Evolutionary conservation across 1,140 invertebrate species (phyloP).

Genomic region (Papilio xuthus): DNA sequence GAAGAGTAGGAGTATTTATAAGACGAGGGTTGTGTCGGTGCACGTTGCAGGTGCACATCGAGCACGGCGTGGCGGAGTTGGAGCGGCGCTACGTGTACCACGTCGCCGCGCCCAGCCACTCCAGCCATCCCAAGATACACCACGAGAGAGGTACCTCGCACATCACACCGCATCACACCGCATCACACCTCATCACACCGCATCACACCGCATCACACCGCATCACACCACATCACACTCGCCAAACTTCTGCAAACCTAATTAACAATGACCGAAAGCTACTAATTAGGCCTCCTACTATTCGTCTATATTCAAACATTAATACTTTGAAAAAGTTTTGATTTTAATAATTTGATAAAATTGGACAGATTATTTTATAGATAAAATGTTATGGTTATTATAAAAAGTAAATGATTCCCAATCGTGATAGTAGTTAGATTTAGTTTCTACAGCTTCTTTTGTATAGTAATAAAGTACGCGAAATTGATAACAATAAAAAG

Average conservation of each 20-base stretch:
- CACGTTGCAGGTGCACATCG: slow-evolving; percentile 63
- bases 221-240: too few relatives aligned
- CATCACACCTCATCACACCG: too few relatives aligned
- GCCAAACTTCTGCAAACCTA: too few relatives aligned
- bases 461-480: slow-evolving; percentile 28
- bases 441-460: slow-evolving; percentile 25
- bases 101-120: slow-evolving; percentile 80
- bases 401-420: too few relatives aligned
- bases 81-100: slow-evolving; percentile 85
- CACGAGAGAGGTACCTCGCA: slow-evolving; percentile 71
- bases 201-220: too few relatives aligned
- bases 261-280: neutral
- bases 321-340: too few relatives aligned
- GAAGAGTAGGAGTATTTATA: too few relatives aligned
- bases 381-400: neutral
- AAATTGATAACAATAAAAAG: neutral
- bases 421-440: neutral
- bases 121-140: slow-evolving; percentile 77
- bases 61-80: slow-evolving; percentile 80
- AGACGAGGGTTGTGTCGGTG: too few relatives aligned
- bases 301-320: too few relatives aligned
- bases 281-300: too few relatives aligned
- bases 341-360: neutral
- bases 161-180: too few relatives aligned
- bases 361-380: too few relatives aligned